Percentiles rank a stretch among this genome's conserved stretches.
Conservation (phyloP, 2,888 invertebrate species). For the Cacoxenus indagator region DNA sequence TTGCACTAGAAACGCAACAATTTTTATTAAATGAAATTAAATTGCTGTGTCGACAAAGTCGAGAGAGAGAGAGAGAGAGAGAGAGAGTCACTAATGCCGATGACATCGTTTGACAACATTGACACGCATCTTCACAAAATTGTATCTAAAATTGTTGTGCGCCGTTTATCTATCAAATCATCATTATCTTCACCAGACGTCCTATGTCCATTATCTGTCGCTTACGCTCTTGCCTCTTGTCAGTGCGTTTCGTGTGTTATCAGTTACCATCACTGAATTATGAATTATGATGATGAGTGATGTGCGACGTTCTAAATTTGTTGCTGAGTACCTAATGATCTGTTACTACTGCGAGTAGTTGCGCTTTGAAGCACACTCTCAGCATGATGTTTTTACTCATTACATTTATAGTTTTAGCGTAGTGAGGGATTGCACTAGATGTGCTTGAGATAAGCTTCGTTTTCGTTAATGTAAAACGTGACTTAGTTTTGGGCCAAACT, state of each 20-base stretch:
- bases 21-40: constrained; percentile 51
- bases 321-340: constrained; percentile 52
- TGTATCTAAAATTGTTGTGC: constrained; percentile 33
- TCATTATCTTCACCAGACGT: not conserved
- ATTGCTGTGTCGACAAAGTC: constrained; percentile 35
- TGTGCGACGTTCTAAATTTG: not conserved
- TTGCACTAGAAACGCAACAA: not conserved
- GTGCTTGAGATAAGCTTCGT: not conserved
- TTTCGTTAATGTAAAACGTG: not conserved
- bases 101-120: constrained; percentile 61
- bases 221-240: not conserved
- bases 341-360: constrained; percentile 30
- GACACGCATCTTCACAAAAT: constrained; percentile 49
- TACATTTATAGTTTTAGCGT: not conserved
- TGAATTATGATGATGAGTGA: not conserved
- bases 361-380: not conserved
- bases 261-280: not conserved
- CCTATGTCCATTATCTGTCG: not conserved
- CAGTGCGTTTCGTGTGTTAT: not conserved
- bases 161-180: not conserved
- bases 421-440: not conserved
- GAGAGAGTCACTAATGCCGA: constrained; percentile 34
- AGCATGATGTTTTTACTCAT: not conserved
- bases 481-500: not conserved
- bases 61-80: not conserved